A percentile compares a stretch with the other conserved stretches of the same genome.
Evolutionary conservation across 2,113 vertebrate genomes (phyloP).

Genomic region (Cheirogaleus medius): DNA sequence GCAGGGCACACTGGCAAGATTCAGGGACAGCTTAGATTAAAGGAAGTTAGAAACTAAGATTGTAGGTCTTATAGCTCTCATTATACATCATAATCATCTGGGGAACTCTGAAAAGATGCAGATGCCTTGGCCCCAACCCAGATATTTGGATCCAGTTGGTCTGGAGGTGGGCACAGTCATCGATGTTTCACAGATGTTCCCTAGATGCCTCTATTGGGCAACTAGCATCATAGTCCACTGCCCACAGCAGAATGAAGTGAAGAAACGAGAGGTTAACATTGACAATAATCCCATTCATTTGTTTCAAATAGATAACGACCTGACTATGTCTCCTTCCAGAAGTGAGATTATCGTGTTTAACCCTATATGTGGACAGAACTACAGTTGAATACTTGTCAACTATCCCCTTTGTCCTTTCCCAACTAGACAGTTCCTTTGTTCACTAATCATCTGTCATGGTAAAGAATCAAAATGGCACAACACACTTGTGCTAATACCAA

Average conservation of each 20-base stretch:
- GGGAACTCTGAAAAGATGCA: neutral
- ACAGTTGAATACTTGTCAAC: neutral
- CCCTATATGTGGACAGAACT: neutral
- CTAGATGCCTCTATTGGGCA: neutral
- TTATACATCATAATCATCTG: neutral
- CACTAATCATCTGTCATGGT: neutral
- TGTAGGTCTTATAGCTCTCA: neutral
- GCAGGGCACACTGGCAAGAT: neutral
- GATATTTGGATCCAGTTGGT: neutral
- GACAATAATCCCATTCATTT: neutral
- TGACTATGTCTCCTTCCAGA: neutral
- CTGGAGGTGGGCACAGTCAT: neutral
- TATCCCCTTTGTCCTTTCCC: neutral
- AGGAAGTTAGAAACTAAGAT: neutral
- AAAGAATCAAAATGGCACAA: neutral
- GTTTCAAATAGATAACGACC: neutral
- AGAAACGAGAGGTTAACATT: neutral
- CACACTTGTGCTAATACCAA: neutral
- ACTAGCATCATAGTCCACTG: neutral
- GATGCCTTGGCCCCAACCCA: neutral
- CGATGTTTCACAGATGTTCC: neutral
- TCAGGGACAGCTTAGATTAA: neutral
- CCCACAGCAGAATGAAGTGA: neutral
- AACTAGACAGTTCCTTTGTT: neutral
- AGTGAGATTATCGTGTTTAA: neutral